A percentile compares a stretch with the other conserved stretches of the same genome.
Conservation (phyloP, 2,888 invertebrate species). For the Metopia argyrocephala region DNA sequence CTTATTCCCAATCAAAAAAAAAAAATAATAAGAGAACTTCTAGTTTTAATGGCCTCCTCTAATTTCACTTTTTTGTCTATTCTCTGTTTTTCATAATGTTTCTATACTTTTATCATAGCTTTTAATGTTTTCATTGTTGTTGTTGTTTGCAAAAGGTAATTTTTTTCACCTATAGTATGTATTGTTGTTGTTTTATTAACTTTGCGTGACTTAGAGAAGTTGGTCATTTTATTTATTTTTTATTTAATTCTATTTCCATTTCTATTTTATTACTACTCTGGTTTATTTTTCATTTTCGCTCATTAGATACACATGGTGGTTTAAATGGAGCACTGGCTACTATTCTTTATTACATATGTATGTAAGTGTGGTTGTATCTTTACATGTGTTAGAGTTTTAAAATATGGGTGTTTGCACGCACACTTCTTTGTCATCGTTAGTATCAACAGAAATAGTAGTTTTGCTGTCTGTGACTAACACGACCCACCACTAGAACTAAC, state of each 20-base stretch:
- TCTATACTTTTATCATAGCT: background rate
- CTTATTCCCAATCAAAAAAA: too few species aligned
- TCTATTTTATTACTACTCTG: background rate
- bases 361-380: background rate
- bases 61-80: too few species aligned
- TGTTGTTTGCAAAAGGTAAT: too few species aligned
- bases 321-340: slow-evolving; percentile 9
- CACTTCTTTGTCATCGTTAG: slow-evolving; percentile 14
- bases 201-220: slow-evolving; percentile 72
- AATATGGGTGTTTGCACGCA: slow-evolving; percentile 61
- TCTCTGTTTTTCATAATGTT: too few species aligned
- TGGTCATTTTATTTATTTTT: slow-evolving; percentile 70
- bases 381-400: slow-evolving; percentile 30
- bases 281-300: slow-evolving; percentile 32
- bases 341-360: background rate
- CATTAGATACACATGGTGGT: slow-evolving; percentile 54
- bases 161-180: too few species aligned
- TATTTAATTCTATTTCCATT: slow-evolving; percentile 47
- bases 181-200: slow-evolving; percentile 62
- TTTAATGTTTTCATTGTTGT: slow-evolving; percentile 1
- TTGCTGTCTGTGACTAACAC: background rate
- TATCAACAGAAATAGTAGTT: background rate
- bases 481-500: background rate
- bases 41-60: too few species aligned
- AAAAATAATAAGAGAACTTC: too few species aligned